Percentiles rank a stretch among this genome's conserved stretches.
Conservation (phyloP, 2,888 invertebrate genomes). For the Diadegma fenestrale region DNA sequence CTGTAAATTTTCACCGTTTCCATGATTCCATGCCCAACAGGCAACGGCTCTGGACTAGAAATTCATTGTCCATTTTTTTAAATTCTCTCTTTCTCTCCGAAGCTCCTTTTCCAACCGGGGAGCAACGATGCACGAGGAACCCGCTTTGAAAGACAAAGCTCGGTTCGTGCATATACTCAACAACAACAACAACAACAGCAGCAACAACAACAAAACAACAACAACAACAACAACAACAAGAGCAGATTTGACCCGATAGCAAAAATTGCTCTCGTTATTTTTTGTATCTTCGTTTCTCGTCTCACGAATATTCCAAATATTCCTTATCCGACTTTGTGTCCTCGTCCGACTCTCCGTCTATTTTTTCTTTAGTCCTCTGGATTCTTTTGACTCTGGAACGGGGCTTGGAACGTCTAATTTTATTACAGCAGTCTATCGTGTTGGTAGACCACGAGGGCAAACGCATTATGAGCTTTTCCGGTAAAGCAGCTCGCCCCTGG, state of each 20-base stretch:
- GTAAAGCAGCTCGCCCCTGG: constrained; percentile 15
- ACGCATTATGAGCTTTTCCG: constrained; percentile 78
- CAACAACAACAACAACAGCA: constrained; percentile 32
- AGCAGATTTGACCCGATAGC: neutral
- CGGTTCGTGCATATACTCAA: constrained; percentile 25
- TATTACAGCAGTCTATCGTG: constrained; percentile 77
- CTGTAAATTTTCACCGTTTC: no score
- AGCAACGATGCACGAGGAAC: neutral
- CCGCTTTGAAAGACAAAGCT: neutral
- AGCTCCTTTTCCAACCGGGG: neutral
- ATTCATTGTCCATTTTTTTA: constrained; percentile 55
- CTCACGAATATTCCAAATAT: constrained; percentile 47
- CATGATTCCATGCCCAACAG: no score
- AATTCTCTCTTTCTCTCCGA: constrained; percentile 36
- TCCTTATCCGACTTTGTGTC: constrained; percentile 55
- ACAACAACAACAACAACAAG: neutral
- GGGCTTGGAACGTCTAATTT: constrained; percentile 79
- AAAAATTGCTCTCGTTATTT: neutral
- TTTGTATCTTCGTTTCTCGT: constrained; percentile 5
- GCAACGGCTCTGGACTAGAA: constrained; percentile 77
- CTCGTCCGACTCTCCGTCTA: constrained; percentile 67
- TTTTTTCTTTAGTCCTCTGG: constrained; percentile 70
- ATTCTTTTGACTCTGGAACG: constrained; percentile 75
- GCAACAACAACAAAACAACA: constrained; percentile 4
- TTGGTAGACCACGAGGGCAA: constrained; percentile 77